Evolutionary conservation across 1,140 invertebrate species (phyloP).

Genomic region (Sycophila sp.): DNA sequence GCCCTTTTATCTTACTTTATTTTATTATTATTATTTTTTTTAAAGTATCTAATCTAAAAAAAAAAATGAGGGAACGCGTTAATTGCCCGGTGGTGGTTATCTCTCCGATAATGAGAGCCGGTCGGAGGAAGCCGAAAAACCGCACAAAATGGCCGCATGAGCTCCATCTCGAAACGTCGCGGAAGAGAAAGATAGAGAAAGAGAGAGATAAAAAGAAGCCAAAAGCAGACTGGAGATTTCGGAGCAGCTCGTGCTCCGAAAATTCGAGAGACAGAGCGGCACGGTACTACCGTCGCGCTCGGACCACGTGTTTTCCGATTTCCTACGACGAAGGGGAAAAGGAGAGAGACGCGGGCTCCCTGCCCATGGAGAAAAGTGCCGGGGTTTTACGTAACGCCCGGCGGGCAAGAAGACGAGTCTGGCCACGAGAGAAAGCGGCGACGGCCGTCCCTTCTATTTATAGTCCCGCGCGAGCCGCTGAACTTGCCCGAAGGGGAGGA

Average conservation of each 20-base stretch:
- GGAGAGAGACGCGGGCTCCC: too few species aligned
- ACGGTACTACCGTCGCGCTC: not conserved
- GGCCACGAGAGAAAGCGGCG: not conserved
- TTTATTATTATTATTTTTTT: too few species aligned
- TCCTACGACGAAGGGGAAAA: too few species aligned
- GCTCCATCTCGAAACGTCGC: not conserved
- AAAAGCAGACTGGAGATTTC: too few species aligned
- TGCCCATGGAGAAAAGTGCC: too few species aligned
- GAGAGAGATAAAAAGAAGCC: not conserved
- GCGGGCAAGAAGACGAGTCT: too few species aligned
- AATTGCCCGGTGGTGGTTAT: not conserved
- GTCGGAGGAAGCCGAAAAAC: conserved; percentile 34
- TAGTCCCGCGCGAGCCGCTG: conserved; percentile 1
- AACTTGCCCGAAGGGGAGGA: conserved; percentile 30
- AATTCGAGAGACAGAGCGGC: not conserved
- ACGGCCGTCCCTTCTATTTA: conserved; percentile 22
- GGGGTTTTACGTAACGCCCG: not conserved
- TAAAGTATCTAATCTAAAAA: too few species aligned
- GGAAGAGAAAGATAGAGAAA: not conserved
- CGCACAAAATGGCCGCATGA: conserved; percentile 23
- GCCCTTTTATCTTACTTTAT: too few species aligned
- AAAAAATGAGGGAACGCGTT: too few species aligned
- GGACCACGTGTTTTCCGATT: too few species aligned
- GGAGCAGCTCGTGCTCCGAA: too few species aligned
- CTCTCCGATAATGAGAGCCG: not conserved